Base-by-base conservation (phyloP, 2,113 vertebrate genomes). In the Colius striatus region DNA sequence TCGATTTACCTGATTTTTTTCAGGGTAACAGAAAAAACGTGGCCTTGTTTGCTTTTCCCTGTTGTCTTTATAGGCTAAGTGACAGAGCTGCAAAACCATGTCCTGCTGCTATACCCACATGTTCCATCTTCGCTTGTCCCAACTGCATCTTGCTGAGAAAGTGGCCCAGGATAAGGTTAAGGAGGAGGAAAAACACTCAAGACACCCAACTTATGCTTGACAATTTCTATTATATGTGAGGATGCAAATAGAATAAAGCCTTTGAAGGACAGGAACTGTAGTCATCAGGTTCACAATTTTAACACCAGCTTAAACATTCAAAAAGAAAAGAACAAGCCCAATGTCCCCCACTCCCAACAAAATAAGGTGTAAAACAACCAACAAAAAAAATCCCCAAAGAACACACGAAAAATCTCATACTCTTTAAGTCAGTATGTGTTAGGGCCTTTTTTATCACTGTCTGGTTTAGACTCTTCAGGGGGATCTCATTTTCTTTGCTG, bases 401-500 rank as follows among this genome's bases (percentile, higher is more conserved):
- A 41, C 48, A 48, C 1, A 5, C 0, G 0, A 51, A 83, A 93
- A 87, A 74, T 18, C 61, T 92, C 58, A 53, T 70, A 48, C 41
- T 70, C 32, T 54, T 73, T 41, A 87, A 92, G 58, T 57, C 84
- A 94, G 34, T 82, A 65, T 53, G 54, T 54, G 81, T 78, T 87
- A 84, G 78, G 67, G 77, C 58, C 70, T 50, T 95, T 89, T 89
- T 90, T 94, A 85, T 87, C 77, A 89, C 66, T 91, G 76, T 75
- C 86, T 90, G 82, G 43, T 95, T 95, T 94, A 89, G 87, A 62
- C 75, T 89, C 55, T 95, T 94, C 78, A 73, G 65, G 81, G 78
- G 75, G 84, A 91, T 92, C 84, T 85, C 66, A 84, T 90, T 96
- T 94, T 85, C 89, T 79, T 58, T 73, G 60, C 91, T 93, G 84